Percentiles rank a stretch among this genome's conserved stretches.
Evolutionary conservation across 2,797 vertebrate species (phyloP).

Genomic region (Strix occidentalis): DNA sequence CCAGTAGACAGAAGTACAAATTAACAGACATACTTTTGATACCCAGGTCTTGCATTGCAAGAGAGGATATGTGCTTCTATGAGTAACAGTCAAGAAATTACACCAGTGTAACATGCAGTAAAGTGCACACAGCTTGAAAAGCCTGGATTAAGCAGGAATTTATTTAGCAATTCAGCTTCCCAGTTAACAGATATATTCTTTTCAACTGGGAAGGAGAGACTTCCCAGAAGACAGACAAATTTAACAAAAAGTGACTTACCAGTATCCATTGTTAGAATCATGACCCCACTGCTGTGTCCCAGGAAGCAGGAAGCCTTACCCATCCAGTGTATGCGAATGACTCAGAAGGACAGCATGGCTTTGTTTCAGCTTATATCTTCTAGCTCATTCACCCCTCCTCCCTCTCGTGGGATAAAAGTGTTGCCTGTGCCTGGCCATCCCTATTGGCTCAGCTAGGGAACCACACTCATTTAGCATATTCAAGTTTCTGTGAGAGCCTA

Average conservation of each 20-base stretch:
- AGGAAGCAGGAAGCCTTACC: slow-evolving; percentile 67
- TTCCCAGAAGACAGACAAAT: not conserved
- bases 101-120: not conserved
- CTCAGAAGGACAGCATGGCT: slow-evolving; percentile 67
- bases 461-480: slow-evolving; percentile 39
- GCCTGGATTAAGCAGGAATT: not conserved
- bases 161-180: not conserved
- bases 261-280: slow-evolving; percentile 73
- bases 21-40: not conserved
- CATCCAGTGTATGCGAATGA: slow-evolving; percentile 61
- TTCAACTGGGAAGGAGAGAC: not conserved
- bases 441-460: slow-evolving; percentile 63
- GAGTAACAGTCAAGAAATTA: not conserved
- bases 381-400: slow-evolving; percentile 67
- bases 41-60: not conserved
- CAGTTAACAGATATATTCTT: not conserved
- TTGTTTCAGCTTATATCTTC: slow-evolving; percentile 74
- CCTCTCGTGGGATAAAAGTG: slow-evolving; percentile 54
- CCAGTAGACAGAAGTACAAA: not conserved
- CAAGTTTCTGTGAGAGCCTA: slow-evolving; percentile 45
- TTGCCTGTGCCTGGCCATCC: slow-evolving; percentile 48
- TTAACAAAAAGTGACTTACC: slow-evolving; percentile 55
- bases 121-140: not conserved
- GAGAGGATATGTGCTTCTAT: not conserved
- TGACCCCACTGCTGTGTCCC: slow-evolving; percentile 60